Evolutionary conservation across 1,140 invertebrate species (phyloP), one percentile per base, ranked within the genome.

Genomic region (Apis florea): DNA sequence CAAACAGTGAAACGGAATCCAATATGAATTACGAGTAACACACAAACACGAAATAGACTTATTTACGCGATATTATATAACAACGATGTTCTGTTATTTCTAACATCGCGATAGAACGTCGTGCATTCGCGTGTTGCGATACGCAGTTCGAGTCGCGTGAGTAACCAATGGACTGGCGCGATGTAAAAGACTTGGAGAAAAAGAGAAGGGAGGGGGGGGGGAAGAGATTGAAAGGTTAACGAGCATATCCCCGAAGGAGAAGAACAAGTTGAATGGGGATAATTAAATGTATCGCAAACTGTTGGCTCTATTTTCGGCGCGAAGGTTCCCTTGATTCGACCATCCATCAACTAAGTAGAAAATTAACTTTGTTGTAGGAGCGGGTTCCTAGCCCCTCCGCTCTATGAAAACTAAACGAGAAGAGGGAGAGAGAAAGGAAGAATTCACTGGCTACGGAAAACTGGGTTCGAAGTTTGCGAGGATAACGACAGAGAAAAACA

Each of bases 301-400:
- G 40, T 49, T 12, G 21, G 40, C 40, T 67, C 31, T 67, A 47
- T 47, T 67, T 67, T 67, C 40, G 63, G 26, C 63, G 17, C 56
- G 58, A 61, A 61, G 12, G 47, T 58, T 72, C 26, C 19, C 40
- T 31, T 21, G 56, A 40, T 47, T 63, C 47, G 47, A n/a, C 21
- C 49, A 75, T 75, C 73, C 61, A 75, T 75, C 73, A 75, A 66
- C 61, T 5, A 26, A 54, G 19, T 19, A 40, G 59, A 54, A 76
- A 76, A 76, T 47, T 66, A 66, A 66, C 51, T 66, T 54, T 13
- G 19, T 5, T n/a, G n/a, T n/a, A n/a, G n/a, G n/a, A n/a, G n/a
- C 3, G 5, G 8, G n/a, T 40, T 26, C 47, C 51, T 49, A 13
- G 11, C 40, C 54, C 31, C 53, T n/a, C 10, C 9, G 56, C n/a